These are phyloP conservation scores for Chlamydotis undulata DNA, from an alignment of 2,113 vertebrate species.

Conservation along the genomic window DNA sequence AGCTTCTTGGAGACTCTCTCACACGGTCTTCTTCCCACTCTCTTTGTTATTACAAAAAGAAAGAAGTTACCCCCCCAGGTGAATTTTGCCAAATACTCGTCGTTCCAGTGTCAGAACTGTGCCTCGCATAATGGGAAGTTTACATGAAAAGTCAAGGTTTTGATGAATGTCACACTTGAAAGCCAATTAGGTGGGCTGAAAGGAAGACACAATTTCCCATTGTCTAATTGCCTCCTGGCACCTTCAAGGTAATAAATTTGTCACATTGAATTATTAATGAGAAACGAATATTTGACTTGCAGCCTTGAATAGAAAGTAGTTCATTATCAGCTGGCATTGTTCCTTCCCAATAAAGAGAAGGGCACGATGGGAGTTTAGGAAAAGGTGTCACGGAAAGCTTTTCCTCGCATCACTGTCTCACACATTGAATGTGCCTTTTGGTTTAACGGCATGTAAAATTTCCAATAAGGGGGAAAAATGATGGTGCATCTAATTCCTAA, in stretches of 20 bases:
- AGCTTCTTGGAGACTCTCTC: neutral
- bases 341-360: conserved; percentile 68
- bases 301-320: conserved; percentile 79
- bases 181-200: conserved; percentile 80
- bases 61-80: neutral
- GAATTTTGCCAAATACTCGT: neutral
- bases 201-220: conserved; percentile 79
- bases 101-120: neutral
- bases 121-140: conserved; percentile 63
- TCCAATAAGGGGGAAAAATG: neutral
- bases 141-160: conserved; percentile 78
- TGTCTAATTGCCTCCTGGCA: conserved; percentile 81
- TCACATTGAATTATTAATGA: conserved; percentile 85
- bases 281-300: conserved; percentile 79
- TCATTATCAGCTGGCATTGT: conserved; percentile 75
- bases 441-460: neutral
- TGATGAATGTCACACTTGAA: conserved; percentile 82
- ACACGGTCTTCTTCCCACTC: neutral
- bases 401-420: conserved; percentile 29
- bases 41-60: neutral
- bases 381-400: conserved; percentile 42
- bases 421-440: neutral
- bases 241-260: conserved; percentile 84
- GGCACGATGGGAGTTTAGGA: conserved; percentile 26
- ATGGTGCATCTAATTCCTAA: neutral